phyloP scores from a whole-genome alignment of 2,113 vertebrate genomes.

The Promerops cafer region DNA sequence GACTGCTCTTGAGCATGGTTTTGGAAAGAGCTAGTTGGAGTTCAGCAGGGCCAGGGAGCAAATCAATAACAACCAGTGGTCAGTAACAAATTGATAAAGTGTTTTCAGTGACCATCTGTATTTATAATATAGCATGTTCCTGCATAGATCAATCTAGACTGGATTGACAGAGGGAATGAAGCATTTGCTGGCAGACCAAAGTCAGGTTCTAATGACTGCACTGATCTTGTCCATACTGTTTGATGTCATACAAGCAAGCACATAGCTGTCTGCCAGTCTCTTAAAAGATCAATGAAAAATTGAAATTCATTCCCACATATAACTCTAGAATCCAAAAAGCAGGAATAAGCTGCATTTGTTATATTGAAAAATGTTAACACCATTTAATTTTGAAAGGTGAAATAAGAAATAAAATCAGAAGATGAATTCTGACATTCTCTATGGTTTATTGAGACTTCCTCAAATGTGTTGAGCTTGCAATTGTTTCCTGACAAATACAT shows the following conservation, averaged over 20 bases:
- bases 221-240: not conserved
- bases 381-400: not conserved
- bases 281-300: not conserved
- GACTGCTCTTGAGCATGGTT: not conserved
- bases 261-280: not conserved
- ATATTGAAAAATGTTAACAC: not conserved
- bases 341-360: not conserved
- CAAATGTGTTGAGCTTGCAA: not conserved
- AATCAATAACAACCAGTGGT: not conserved
- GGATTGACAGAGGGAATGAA: not conserved
- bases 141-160: not conserved
- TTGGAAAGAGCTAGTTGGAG: not conserved
- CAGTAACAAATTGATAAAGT: not conserved
- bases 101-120: not conserved
- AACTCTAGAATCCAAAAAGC: not conserved
- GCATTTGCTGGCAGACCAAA: not conserved
- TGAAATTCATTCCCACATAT: not conserved
- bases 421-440: not conserved
- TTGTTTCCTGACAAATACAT: not conserved
- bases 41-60: not conserved
- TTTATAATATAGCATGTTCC: not conserved
- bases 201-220: fast-evolving
- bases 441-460: not conserved
- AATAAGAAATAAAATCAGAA: not conserved
- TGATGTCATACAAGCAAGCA: not conserved